These are phyloP conservation scores for Platysteira castanea DNA, from an alignment of 2,113 vertebrate genomes.

Conservation along the genomic window DNA sequence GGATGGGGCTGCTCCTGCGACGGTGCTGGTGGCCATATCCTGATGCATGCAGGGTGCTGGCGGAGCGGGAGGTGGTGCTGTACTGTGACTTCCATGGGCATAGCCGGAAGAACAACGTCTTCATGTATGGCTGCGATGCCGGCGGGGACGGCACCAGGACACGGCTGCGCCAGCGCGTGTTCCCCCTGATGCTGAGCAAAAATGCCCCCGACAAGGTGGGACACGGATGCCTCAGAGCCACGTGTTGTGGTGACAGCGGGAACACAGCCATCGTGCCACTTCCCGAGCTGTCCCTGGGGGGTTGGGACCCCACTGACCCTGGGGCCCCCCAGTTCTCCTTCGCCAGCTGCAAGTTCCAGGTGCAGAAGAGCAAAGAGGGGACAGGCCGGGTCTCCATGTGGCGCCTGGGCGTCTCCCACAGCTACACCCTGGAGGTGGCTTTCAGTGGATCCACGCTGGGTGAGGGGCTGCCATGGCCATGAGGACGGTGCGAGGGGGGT, in stretches of 20 bases:
- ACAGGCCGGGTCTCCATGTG: constrained; percentile 90
- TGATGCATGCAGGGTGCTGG: constrained; percentile 68
- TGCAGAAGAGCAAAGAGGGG: constrained; percentile 88
- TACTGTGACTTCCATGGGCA: constrained; percentile 95
- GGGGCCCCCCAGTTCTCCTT: constrained; percentile 81
- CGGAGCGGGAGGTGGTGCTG: constrained; percentile 81
- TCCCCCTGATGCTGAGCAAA: constrained; percentile 96
- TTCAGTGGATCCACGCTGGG: constrained; percentile 90
- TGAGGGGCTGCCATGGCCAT: background rate
- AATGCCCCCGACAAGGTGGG: constrained; percentile 85
- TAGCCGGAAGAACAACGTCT: constrained; percentile 89
- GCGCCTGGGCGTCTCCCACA: constrained; percentile 87
- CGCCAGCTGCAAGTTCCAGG: constrained; percentile 88
- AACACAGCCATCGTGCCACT: accelerated
- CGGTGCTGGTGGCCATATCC: accelerated
- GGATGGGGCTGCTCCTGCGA: accelerated
- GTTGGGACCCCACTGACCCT: background rate
- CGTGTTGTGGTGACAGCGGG: accelerated
- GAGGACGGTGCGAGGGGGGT: accelerated
- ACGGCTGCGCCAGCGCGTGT: constrained; percentile 78
- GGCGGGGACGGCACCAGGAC: background rate
- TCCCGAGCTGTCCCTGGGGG: accelerated
- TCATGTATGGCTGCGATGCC: constrained; percentile 87
- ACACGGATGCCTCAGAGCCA: accelerated
- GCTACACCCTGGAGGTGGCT: constrained; percentile 91